Evolutionary conservation across 2,888 invertebrate genomes (phyloP), one percentile per base, ranked within the genome.

Genomic region (Drosophila acutilabella): DNA sequence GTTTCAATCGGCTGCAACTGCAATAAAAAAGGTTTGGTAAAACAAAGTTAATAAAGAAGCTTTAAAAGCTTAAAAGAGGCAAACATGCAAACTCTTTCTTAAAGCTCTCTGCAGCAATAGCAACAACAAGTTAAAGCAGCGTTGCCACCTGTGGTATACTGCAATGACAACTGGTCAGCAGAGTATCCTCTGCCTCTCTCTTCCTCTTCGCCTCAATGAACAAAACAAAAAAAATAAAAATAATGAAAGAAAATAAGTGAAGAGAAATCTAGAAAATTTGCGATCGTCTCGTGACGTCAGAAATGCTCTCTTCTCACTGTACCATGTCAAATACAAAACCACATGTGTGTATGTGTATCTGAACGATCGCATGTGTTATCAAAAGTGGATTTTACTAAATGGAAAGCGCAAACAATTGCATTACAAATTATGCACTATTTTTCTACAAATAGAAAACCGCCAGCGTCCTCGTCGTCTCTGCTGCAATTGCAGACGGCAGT

Each of bases 371-470:
- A 75, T 75, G 74, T 64, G 76, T 75, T 75, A 75, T 75, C 74
- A 76, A 68, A 60, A 72, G 72, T 60, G 59, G 50, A 52, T 68
- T 72, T 75, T 65, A 50, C 67, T 65, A 67, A 81, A 85, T 85
- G 78, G 83, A 81, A 81, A 81, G 80, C 83, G 78, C 86, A 80
- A 85, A 82, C 76, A 71, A 75, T 82, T 78, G 80, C 82, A 75
- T 75, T 75, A 70, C 75, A 78, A 85, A 82, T 82, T 80, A 82
- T 82, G 83, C 73, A 73, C 81, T 82, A 76, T 86, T 82, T 75
- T 85, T 78, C 86, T 80, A 80, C 81, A 82, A 82, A 86, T 86
- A 86, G 83, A 86, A 85, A 86, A 59, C 23, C 57, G 57, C 56
- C 71, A 57, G 58, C 70, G 53, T 44, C 58, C 36, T 36, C 36